Base-by-base conservation (phyloP, 1,140 invertebrate genomes). In the Platyscapa corneri region DNA sequence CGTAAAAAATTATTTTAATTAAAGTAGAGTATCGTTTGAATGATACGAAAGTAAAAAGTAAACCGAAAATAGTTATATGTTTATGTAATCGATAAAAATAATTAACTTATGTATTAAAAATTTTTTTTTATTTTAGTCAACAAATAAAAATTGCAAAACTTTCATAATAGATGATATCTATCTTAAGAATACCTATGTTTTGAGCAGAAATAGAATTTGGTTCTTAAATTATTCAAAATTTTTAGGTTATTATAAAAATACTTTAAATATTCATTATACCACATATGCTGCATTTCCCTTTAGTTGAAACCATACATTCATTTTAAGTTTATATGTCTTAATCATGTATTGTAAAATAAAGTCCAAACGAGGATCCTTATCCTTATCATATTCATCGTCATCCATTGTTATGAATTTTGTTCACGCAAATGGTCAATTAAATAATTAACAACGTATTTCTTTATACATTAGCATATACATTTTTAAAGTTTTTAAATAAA, bases 251-350 rank as follows among this genome's bases (percentile, higher is more conserved):
- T 49, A 3, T 8, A 12, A 16, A 30, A 76, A 30, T 32, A 6
- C 0, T 77, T 49, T 56, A 16, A 0, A 20, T 30, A 77, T 34
- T 0, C 53, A 49, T 56, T 77, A 5, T 91, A 94, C 94, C 90
- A 94, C 95, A 64, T 94, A 94, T 81, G 97, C 96, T 60, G 96
- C 95, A 37, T 94, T 94, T 83, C 93, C 93, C 88, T 97, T 95
- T 95, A 97, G 95, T 92, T 96, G 97, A 67, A 92, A 91, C 96
- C 96, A 97, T 93, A 95, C 96, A 79, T 97, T 97, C 67, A 94
- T 91, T 93, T 97, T 97, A 39, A 97, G 75, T 88, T 91, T 93
- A 60, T 89, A 90, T 0, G 91, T 89, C 14, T 75, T 86, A 1
- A 84, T 83, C n/a, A 93, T 84, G 76, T 92, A 92, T 86, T 91